Conservation (phyloP, 1,140 invertebrate genomes). For the Zophobas atratus region DNA sequence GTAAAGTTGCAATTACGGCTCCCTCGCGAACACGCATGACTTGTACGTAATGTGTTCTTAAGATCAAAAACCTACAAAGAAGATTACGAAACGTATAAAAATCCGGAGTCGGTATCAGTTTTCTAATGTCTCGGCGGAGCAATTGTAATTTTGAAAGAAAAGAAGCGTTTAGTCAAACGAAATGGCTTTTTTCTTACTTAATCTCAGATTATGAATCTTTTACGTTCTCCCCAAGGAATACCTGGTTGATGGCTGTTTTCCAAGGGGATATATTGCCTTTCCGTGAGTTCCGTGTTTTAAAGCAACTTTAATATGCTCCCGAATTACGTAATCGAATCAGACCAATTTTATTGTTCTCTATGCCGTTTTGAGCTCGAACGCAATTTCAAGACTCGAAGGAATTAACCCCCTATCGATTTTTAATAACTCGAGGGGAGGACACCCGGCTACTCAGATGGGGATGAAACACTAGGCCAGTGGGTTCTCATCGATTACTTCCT, state of each 20-base stretch:
- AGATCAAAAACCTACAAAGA: slow-evolving; percentile 42
- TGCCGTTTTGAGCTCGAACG: slow-evolving; percentile 46
- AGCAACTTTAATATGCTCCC: slow-evolving; percentile 51
- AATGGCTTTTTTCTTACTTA: slow-evolving; percentile 64
- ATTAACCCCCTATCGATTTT: slow-evolving; percentile 40
- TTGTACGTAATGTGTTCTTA: slow-evolving; percentile 32
- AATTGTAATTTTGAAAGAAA: slow-evolving; percentile 65
- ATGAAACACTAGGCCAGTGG: slow-evolving; percentile 44
- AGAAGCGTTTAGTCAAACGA: slow-evolving; percentile 64
- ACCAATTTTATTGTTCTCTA: slow-evolving; percentile 49
- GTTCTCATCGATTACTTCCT: slow-evolving; percentile 44
- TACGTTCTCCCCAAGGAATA: slow-evolving; percentile 64
- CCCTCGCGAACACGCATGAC: slow-evolving; percentile 34
- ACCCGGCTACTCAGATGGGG: slow-evolving; percentile 19
- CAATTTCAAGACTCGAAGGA: slow-evolving; percentile 39
- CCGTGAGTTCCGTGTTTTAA: slow-evolving; percentile 51
- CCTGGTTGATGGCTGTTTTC: slow-evolving; percentile 61
- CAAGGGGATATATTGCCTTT: slow-evolving; percentile 60
- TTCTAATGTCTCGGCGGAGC: slow-evolving; percentile 62
- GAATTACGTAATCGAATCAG: slow-evolving; percentile 50
- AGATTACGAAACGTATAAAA: slow-evolving; percentile 35
- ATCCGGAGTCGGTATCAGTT: slow-evolving; percentile 45
- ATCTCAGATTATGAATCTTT: slow-evolving; percentile 67
- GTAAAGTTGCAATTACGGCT: slow-evolving; percentile 40
- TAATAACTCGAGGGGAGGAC: slow-evolving; percentile 42